A percentile compares a stretch with the other conserved stretches of the same genome.
Conservation (phyloP, 2,113 vertebrate species). For the Rhynchomys soricoides region DNA sequence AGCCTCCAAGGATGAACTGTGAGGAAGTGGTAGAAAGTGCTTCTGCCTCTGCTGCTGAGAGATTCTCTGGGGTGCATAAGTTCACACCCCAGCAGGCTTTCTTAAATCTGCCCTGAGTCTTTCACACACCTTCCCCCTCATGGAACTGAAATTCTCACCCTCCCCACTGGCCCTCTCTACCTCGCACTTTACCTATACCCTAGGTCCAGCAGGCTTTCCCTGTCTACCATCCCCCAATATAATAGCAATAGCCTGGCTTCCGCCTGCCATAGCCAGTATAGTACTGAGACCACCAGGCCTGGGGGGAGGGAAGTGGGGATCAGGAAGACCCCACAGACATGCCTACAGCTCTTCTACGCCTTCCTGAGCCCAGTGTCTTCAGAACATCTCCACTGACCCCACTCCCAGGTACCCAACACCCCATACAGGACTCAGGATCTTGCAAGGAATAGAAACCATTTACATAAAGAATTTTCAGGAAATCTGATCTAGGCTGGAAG, state of each 20-base stretch:
- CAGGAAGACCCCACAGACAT: not conserved
- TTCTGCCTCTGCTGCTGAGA: not conserved
- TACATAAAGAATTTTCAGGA: not conserved
- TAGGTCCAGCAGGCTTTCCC: not conserved
- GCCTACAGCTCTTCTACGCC: not conserved
- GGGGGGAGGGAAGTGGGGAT: not conserved
- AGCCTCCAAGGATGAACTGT: not conserved
- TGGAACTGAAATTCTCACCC: not conserved
- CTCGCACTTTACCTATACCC: not conserved
- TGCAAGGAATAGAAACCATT: not conserved
- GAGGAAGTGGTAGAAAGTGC: not conserved
- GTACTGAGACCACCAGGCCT: too few species aligned
- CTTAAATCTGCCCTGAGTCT: not conserved
- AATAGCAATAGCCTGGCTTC: not conserved
- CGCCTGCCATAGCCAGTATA: not conserved
- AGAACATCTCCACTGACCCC: not conserved
- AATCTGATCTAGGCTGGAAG: not conserved
- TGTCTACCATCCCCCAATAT: too few species aligned
- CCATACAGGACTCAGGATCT: not conserved
- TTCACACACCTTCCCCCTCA: not conserved
- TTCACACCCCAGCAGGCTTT: not conserved
- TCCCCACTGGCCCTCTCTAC: not conserved
- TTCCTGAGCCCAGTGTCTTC: not conserved
- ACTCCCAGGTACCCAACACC: not conserved
- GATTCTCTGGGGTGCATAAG: not conserved